Conservation (phyloP, 2,888 invertebrate species). For the Tenthredo scrophulariae region DNA sequence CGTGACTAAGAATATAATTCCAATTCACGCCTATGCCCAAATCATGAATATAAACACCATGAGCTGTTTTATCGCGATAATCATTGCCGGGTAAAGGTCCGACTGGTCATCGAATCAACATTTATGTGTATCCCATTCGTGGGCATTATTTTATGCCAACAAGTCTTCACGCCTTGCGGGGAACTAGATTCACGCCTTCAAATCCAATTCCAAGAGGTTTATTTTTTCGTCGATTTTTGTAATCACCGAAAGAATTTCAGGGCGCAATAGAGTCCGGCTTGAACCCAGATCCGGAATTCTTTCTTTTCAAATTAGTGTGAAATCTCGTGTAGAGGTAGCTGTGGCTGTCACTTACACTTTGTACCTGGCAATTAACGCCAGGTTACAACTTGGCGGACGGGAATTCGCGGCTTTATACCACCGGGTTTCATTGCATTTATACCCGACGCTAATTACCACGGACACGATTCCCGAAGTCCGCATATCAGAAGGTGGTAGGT, state of each 20-base stretch:
- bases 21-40: background rate
- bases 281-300: background rate
- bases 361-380: constrained; percentile 12
- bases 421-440: constrained; percentile 4
- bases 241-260: background rate
- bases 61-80: constrained; percentile 10
- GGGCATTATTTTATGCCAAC: background rate
- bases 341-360: constrained; percentile 15
- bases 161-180: background rate
- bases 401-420: constrained; percentile 18
- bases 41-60: background rate
- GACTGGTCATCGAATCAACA: no score
- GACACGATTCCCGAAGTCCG: constrained; percentile 6
- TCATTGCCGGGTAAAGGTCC: background rate
- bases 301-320: constrained; percentile 13
- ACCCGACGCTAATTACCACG: background rate
- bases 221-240: background rate
- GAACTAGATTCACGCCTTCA: background rate
- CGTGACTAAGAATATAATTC: background rate
- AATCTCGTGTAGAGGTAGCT: background rate
- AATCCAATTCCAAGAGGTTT: no score
- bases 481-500: background rate
- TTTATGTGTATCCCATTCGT: no score
- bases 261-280: background rate
- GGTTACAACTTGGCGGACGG: background rate